These are phyloP conservation scores for Onychomys arenicola DNA, from an alignment of 2,797 vertebrate species.

Conservation along the genomic window DNA sequence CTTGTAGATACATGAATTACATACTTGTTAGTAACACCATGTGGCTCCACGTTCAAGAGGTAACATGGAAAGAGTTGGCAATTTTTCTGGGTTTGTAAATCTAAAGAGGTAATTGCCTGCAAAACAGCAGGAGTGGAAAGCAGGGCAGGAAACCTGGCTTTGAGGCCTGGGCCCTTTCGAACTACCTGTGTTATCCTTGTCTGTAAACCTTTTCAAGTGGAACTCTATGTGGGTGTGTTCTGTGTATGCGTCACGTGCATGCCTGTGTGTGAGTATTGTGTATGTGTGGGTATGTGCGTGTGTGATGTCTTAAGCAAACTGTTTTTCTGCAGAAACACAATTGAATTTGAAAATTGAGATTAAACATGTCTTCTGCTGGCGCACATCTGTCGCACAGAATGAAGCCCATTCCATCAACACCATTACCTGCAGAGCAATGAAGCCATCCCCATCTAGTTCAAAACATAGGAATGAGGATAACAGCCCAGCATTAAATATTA, in stretches of 20 bases:
- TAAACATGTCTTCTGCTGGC: conserved; percentile 58
- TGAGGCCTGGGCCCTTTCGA: neutral
- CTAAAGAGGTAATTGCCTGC: conserved; percentile 72
- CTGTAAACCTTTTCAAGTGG: neutral
- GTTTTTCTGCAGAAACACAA: conserved; percentile 72
- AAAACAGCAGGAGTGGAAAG: neutral
- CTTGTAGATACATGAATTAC: conserved; percentile 71
- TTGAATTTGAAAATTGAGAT: conserved; percentile 73
- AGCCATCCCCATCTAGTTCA: conserved; percentile 60
- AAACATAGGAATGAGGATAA: conserved; percentile 63
- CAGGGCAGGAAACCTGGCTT: neutral
- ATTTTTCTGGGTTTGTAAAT: conserved; percentile 73
- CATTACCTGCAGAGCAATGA: conserved; percentile 63
- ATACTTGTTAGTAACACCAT: conserved; percentile 68
- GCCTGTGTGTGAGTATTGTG: neutral
- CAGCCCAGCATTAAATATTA: conserved; percentile 74
- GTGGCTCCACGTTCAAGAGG: conserved; percentile 50
- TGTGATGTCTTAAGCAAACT: conserved; percentile 69
- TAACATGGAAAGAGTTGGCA: conserved; percentile 58
- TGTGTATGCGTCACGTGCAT: neutral
- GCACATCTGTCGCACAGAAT: conserved; percentile 73
- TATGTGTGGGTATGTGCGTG: neutral
- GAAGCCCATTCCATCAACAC: conserved; percentile 53
- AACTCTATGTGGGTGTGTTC: neutral
- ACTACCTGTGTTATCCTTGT: neutral